Evolutionary conservation across 2,113 vertebrate genomes (phyloP).

Genomic region (Cromileptes altivelis): DNA sequence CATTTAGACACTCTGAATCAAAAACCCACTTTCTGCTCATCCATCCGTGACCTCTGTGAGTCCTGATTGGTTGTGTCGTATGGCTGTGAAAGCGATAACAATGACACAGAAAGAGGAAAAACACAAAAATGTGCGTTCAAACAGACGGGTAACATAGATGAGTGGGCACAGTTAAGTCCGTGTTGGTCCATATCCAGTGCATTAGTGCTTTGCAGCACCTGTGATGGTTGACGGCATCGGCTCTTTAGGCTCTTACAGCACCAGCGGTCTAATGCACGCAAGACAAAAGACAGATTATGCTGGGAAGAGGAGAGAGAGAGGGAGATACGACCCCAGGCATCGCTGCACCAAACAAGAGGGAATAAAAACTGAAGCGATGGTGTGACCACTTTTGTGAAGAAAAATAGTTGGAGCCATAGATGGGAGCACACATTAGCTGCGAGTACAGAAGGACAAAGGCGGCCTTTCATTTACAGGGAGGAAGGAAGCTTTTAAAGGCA

Average conservation of each 20-base stretch:
- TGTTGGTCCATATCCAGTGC: conserved; percentile 23
- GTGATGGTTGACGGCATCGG: conserved; percentile 7
- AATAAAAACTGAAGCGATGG: conserved; percentile 35
- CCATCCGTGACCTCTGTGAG: conserved; percentile 12
- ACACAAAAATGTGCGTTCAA: conserved; percentile 11
- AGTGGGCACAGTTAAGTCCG: conserved; percentile 21
- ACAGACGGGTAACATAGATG: conserved; percentile 26
- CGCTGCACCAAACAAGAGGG: conserved; percentile 2
- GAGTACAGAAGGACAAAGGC: conserved; percentile 56
- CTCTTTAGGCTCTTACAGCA: conserved; percentile 27
- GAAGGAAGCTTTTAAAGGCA: conserved; percentile 61
- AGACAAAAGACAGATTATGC: conserved; percentile 64
- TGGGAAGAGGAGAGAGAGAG: conserved; percentile 3
- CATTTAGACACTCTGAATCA: conserved; percentile 25
- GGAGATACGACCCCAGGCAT: conserved; percentile 34
- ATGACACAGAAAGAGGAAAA: background rate
- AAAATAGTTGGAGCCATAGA: conserved; percentile 40
- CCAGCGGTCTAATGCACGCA: conserved; percentile 50
- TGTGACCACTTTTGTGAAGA: conserved; percentile 42
- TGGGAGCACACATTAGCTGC: conserved; percentile 25
- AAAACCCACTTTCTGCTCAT: conserved; percentile 25
- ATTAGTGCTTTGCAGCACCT: conserved; percentile 53
- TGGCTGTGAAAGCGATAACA: background rate
- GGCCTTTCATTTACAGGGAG: conserved; percentile 59
- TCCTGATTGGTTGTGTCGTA: conserved; percentile 10